phyloP scores from a whole-genome alignment of 2,888 invertebrate genomes.

The Drosophila sordidula region DNA sequence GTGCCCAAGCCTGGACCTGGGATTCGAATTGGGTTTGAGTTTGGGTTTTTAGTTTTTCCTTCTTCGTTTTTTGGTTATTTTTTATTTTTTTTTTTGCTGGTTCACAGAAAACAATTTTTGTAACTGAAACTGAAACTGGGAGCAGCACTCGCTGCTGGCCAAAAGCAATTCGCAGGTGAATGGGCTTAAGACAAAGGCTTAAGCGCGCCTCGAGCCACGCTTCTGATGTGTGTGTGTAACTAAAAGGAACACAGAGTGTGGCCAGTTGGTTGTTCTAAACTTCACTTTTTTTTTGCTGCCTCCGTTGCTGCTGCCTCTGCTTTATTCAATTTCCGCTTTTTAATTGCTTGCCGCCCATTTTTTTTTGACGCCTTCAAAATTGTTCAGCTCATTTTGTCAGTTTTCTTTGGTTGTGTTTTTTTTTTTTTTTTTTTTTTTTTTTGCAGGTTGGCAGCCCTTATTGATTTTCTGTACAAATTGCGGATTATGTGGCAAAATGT shows the following conservation, averaged over 20 bases:
- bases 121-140: conserved; percentile 72
- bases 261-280: conserved; percentile 17
- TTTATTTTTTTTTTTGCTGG: not conserved
- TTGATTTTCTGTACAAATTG: conserved; percentile 42
- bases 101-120: conserved; percentile 40
- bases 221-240: conserved; percentile 1
- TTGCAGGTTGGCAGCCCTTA: conserved; percentile 19
- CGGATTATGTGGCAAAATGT: conserved; percentile 28
- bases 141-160: conserved; percentile 18
- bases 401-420: conserved; percentile 1
- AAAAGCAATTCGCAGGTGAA: conserved; percentile 47
- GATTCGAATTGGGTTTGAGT: conserved; percentile 12
- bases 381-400: conserved; percentile 27
- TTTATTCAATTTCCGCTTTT: conserved; percentile 60
- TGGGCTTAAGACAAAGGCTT: conserved; percentile 61
- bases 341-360: conserved; percentile 55
- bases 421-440: not conserved
- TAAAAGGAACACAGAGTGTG: conserved; percentile 1
- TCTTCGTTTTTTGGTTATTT: no score
- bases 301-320: conserved; percentile 7
- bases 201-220: conserved; percentile 43
- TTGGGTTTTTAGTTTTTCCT: not conserved
- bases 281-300: not conserved
- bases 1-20: conserved; percentile 19
- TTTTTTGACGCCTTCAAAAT: conserved; percentile 29